phyloP scores from a whole-genome alignment of 2,888 invertebrate genomes.

The Noctua comes region DNA sequence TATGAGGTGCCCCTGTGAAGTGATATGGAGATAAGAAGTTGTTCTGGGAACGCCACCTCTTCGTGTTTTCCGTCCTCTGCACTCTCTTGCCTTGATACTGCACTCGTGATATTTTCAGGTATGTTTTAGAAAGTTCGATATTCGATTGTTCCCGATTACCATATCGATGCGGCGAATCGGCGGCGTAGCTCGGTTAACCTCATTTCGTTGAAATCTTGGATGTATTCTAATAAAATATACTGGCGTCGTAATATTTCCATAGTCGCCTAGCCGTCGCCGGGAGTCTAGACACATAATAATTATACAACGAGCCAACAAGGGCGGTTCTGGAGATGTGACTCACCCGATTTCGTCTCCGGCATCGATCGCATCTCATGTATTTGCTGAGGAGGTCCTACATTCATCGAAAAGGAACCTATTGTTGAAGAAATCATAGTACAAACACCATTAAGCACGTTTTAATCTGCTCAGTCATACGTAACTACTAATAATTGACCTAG shows the following conservation, averaged over 20 bases:
- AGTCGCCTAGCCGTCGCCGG: slow-evolving; percentile 85
- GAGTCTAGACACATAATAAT: slow-evolving; percentile 88
- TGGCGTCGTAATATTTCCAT: slow-evolving; percentile 80
- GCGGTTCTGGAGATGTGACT: slow-evolving; percentile 86
- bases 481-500: slow-evolving; percentile 9
- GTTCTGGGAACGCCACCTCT: slow-evolving; percentile 82
- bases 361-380: slow-evolving; percentile 85
- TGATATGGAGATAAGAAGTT: slow-evolving; percentile 89
- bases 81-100: slow-evolving; percentile 82
- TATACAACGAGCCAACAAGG: slow-evolving; percentile 86
- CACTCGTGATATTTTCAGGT: slow-evolving; percentile 83
- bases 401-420: slow-evolving; percentile 78
- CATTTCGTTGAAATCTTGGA: slow-evolving; percentile 57
- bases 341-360: slow-evolving; percentile 82
- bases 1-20: slow-evolving; percentile 83
- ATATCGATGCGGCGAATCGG: slow-evolving; percentile 57
- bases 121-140: slow-evolving; percentile 55
- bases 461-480: neutral
- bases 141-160: slow-evolving; percentile 43
- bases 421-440: slow-evolving; percentile 70
- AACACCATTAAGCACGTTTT: slow-evolving; percentile 43
- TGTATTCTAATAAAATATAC: slow-evolving; percentile 72
- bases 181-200: slow-evolving; percentile 64
- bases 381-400: slow-evolving; percentile 77
- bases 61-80: slow-evolving; percentile 88